Base-by-base conservation (phyloP, 2,113 vertebrate species). In the Piaya cayana region DNA sequence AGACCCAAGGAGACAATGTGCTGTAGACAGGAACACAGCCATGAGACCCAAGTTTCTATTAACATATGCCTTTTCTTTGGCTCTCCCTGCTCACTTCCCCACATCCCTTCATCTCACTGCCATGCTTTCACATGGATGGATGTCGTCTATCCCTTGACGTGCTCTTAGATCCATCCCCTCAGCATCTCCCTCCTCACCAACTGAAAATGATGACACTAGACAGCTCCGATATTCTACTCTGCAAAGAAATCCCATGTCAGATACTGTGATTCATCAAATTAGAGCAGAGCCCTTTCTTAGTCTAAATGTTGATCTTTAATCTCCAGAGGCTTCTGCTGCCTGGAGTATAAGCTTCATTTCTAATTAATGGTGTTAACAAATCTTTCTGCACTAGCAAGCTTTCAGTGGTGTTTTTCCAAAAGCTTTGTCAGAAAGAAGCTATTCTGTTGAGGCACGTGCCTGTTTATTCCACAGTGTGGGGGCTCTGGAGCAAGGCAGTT, bases 51-150 rank as follows among this genome's bases (percentile, higher is more conserved):
- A 2, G 8, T 22, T 42, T 65, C 56, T 11, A 3, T 16, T 34
- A 36, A 14, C 0, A 0, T 20, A 18, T 0, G 0, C 62, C 69
- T n/a, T 19, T 22, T 37, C 63, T 34, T 50, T 1, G 0, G n/a
- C 55, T 47, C 15, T 49, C 29, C 43, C 64, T 53, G 45, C 37
- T 72, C 15, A 2, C 19, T 11, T 15, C 36, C 52, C 36, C 63
- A 37, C 43, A 7, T 5, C 4, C 21, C 34, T 53, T 59, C 50
- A 20, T 8, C 12, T 19, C 78, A 32, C 58, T 26, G 59, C 55
- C 27, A 6, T 21, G n/a, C 23, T 4, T 50, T 69, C 12, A 17
- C 17, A 36, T 3, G 47, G 20, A 22, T 49, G 21, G 47, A 49
- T 18, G 20, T 49, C 17, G 22, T 49, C 39, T 12, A 23, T 15